These are phyloP conservation scores for Parnassius apollo DNA, from an alignment of 2,888 invertebrate genomes.

Conservation along the genomic window DNA sequence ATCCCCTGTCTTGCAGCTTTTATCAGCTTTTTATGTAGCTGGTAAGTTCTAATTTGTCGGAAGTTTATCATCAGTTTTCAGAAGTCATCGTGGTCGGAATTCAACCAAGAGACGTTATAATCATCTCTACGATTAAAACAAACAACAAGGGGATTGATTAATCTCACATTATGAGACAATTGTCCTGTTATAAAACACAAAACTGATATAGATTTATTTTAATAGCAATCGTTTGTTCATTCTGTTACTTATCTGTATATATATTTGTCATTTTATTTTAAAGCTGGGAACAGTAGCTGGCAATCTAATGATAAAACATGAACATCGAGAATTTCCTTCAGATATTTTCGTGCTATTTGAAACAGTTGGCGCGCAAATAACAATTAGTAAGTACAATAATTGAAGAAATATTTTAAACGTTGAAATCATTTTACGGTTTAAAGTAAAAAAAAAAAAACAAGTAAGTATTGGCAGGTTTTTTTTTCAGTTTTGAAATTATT, in stretches of 20 bases:
- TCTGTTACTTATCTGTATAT: background rate
- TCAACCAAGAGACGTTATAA: background rate
- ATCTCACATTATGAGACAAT: background rate
- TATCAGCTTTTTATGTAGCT: too few species aligned
- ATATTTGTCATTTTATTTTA: background rate
- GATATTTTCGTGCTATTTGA: conserved; percentile 82
- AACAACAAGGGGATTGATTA: background rate
- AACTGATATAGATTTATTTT: background rate
- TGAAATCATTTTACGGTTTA: too few species aligned
- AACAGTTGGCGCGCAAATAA: conserved; percentile 49
- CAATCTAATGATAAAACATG: conserved; percentile 85
- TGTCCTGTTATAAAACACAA: background rate
- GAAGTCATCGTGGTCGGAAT: background rate
- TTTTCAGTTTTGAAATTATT: background rate
- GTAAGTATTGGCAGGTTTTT: background rate
- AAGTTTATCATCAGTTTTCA: too few species aligned
- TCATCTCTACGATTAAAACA: background rate
- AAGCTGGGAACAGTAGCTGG: conserved; percentile 80
- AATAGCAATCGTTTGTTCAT: background rate
- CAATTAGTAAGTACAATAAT: conserved; percentile 42
- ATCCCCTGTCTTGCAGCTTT: too few species aligned
- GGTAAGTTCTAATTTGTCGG: too few species aligned
- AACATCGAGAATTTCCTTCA: conserved; percentile 84
- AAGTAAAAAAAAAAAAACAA: background rate
- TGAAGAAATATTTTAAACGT: background rate